A percentile compares a stretch with the other conserved stretches of the same genome.
These are phyloP conservation scores for Scaptodrosophila lebanonensis DNA, from an alignment of 1,140 invertebrate species.

Conservation along the genomic window DNA sequence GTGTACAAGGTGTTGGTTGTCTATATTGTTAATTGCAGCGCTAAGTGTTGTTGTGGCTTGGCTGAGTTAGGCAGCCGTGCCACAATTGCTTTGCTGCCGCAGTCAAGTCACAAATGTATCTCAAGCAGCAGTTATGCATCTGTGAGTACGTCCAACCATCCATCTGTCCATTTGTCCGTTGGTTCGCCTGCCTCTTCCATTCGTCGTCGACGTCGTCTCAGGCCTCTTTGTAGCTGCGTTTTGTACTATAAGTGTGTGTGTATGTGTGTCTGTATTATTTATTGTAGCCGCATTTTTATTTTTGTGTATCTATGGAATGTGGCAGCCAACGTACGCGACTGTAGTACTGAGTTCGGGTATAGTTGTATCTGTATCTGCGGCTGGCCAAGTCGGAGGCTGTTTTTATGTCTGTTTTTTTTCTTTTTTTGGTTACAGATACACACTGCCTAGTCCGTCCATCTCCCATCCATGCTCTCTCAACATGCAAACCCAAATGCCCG, in stretches of 20 bases:
- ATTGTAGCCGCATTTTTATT: constrained; percentile 72
- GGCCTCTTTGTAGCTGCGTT: no score
- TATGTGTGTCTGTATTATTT: constrained; percentile 49
- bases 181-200: not conserved
- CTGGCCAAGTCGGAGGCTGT: constrained; percentile 47
- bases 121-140: constrained; percentile 22
- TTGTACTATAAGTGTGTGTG: not conserved
- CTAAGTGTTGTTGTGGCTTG: constrained; percentile 15
- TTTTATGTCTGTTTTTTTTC: constrained; percentile 25
- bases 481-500: constrained; percentile 15
- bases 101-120: constrained; percentile 33
- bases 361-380: constrained; percentile 26
- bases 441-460: no score
- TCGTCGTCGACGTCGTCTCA: no score
- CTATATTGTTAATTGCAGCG: constrained; percentile 29
- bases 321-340: constrained; percentile 11
- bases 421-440: constrained; percentile 16
- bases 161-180: constrained; percentile 8
- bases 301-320: constrained; percentile 76
- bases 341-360: no score
- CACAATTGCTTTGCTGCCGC: constrained; percentile 21
- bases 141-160: constrained; percentile 11
- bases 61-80: not conserved
- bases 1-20: constrained; percentile 26
- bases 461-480: constrained; percentile 14